Evolutionary conservation across 1,140 invertebrate species (phyloP).

Genomic region (Ceratosolen fusciceps): DNA sequence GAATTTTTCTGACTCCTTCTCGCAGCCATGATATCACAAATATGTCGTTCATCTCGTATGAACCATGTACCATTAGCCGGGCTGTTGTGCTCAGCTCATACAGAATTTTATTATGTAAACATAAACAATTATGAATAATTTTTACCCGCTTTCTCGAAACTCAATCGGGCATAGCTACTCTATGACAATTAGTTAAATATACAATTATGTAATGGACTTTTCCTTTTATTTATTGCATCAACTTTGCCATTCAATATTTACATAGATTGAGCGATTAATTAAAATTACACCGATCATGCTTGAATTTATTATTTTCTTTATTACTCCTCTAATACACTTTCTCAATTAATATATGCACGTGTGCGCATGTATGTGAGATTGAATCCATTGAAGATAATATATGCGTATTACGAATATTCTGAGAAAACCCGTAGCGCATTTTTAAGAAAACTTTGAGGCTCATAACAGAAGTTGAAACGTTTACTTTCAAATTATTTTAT

Average conservation of each 20-base stretch:
- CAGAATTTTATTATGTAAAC: not conserved
- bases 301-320: not conserved
- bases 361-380: too few relatives aligned
- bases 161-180: not conserved
- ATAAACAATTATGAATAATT: too few relatives aligned
- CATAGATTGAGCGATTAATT: not conserved
- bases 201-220: not conserved
- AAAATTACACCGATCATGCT: not conserved
- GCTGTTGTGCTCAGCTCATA: not conserved
- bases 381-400: too few relatives aligned
- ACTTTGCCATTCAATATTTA: not conserved
- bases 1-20: not conserved
- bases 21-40: not conserved
- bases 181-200: not conserved
- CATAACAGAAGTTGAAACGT: not conserved
- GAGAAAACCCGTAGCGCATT: not conserved
- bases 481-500: constrained; percentile 1
- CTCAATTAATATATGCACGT: not conserved
- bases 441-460: not conserved
- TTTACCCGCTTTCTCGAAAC: not conserved
- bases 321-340: not conserved
- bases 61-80: too few relatives aligned
- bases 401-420: not conserved
- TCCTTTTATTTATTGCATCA: not conserved
- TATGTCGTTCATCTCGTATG: not conserved